Conservation (phyloP, 2,888 invertebrate species). For the Schizaphis graminum region DNA sequence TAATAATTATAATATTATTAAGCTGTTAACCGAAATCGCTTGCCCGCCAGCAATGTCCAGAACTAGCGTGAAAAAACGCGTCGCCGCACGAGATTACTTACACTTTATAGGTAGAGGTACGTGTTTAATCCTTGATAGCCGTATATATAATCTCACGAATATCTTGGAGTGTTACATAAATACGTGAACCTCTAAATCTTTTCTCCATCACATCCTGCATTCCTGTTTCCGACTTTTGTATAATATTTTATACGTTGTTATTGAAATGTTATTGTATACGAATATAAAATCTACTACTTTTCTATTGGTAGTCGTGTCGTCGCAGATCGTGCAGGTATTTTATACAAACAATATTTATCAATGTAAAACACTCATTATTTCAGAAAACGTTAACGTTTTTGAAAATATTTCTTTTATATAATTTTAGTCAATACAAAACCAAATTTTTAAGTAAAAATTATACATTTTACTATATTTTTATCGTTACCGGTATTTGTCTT, state of each 20-base stretch:
- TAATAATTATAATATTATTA: no score
- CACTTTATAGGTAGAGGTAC: not conserved
- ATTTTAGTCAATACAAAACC: no score
- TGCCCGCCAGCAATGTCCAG: not conserved
- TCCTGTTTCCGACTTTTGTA: not conserved
- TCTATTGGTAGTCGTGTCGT: not conserved
- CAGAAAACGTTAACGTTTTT: no score
- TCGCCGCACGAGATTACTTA: not conserved
- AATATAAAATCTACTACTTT: not conserved
- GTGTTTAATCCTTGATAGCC: not conserved
- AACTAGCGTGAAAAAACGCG: not conserved
- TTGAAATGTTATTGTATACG: not conserved
- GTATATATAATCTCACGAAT: not conserved
- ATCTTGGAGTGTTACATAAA: not conserved
- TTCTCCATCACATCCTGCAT: not conserved
- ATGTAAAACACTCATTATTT: no score
- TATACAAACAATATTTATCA: no score
- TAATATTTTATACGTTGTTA: not conserved
- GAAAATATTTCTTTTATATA: no score
- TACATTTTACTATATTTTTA: no score
- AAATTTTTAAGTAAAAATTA: no score
- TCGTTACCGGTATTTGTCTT: no score
- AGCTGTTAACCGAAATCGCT: not conserved
- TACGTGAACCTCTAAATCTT: not conserved
- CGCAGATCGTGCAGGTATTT: not conserved